Percentiles rank a stretch among this genome's conserved stretches.
These are phyloP conservation scores for Xiphydria camelus DNA, from an alignment of 2,888 invertebrate species.

Conservation along the genomic window DNA sequence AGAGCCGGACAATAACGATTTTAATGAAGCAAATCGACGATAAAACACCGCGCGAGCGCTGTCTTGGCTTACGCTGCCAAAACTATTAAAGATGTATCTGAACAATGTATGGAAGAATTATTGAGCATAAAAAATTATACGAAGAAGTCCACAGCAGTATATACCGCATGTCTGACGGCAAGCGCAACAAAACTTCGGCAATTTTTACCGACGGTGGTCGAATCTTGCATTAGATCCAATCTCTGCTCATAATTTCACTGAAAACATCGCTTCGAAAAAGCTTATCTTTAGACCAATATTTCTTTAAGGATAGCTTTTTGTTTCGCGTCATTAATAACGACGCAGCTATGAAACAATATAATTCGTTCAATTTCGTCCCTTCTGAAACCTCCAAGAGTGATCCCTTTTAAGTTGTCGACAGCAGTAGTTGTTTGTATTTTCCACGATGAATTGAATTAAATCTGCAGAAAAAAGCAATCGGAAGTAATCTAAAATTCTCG, in stretches of 20 bases:
- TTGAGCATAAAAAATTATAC: too few relatives aligned
- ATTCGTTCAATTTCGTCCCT: background rate
- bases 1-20: background rate
- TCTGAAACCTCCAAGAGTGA: background rate
- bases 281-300: background rate
- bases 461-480: background rate
- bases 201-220: too few relatives aligned
- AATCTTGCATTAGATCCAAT: too few relatives aligned
- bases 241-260: background rate
- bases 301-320: background rate
- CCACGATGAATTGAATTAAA: background rate
- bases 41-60: conserved; percentile 2
- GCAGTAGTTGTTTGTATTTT: background rate
- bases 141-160: too few relatives aligned
- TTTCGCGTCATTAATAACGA: background rate
- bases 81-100: too few relatives aligned
- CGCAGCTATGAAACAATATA: background rate
- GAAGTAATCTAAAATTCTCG: background rate
- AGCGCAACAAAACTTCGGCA: too few relatives aligned
- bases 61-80: too few relatives aligned
- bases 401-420: background rate
- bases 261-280: background rate
- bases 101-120: too few relatives aligned
- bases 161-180: too few relatives aligned
- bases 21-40: conserved; percentile 7